Evolutionary conservation across 1,140 invertebrate species (phyloP).

Genomic region (Leptonema lineaticorne): DNA sequence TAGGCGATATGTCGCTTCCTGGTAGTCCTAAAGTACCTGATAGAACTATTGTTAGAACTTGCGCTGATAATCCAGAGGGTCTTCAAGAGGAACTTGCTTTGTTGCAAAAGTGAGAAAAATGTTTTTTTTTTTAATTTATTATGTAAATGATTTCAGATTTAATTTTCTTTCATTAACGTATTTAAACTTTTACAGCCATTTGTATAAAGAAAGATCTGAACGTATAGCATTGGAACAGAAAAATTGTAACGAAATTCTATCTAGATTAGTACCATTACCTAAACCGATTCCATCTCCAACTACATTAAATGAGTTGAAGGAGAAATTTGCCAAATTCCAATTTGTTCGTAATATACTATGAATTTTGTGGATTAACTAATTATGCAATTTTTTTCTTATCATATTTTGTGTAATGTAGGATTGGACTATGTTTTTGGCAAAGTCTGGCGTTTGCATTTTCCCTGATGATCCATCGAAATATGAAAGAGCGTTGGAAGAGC

Average conservation of each 20-base stretch:
- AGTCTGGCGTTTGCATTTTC: conserved; percentile 51
- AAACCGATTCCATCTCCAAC: background rate
- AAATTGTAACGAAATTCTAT: conserved; percentile 22
- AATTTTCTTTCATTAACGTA: background rate
- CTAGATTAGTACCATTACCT: conserved; percentile 19
- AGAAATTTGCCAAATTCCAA: conserved; percentile 39
- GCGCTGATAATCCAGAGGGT: conserved; percentile 25
- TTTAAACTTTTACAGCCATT: conserved; percentile 14
- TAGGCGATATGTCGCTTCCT: conserved; percentile 26
- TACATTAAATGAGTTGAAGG: conserved; percentile 12
- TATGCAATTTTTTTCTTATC: background rate
- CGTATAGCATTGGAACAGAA: conserved; percentile 23
- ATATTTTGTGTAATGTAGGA: conserved; percentile 45
- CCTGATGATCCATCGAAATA: conserved; percentile 50
- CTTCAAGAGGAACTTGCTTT: conserved; percentile 31
- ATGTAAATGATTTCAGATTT: background rate
- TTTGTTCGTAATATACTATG: conserved; percentile 33
- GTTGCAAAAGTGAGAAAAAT: conserved; percentile 19
- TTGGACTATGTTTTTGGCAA: conserved; percentile 54
- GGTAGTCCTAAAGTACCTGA: conserved; percentile 32
- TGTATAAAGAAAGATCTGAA: conserved; percentile 32
- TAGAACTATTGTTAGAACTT: conserved; percentile 8
- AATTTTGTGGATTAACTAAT: background rate
- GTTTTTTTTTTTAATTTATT: background rate
- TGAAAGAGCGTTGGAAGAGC: conserved; percentile 46